A percentile compares a stretch with the other conserved stretches of the same genome.
Evolutionary conservation across 2,888 invertebrate species (phyloP).

Genomic region (Thera britannica): DNA sequence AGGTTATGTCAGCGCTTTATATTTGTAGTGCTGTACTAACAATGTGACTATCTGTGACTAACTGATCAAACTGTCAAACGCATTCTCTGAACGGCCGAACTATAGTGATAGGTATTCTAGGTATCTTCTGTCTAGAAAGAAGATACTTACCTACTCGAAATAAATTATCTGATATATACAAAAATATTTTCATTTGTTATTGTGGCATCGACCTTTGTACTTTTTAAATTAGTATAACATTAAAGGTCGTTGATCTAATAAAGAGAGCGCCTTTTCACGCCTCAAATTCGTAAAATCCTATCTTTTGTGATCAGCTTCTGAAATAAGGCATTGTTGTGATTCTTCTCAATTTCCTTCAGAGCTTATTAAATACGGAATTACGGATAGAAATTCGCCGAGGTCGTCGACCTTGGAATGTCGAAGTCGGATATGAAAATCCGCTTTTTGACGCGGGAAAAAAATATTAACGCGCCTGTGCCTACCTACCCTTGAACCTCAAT

Average conservation of each 20-base stretch:
- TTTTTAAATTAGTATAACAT: neutral
- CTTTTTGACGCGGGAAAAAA: constrained; percentile 13
- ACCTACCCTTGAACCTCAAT: neutral
- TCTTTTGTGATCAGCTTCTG: constrained; percentile 23
- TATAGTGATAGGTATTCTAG: too few species aligned
- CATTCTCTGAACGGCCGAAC: too few species aligned
- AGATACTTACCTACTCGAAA: too few species aligned
- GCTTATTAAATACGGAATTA: constrained; percentile 34
- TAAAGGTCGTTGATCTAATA: constrained; percentile 19
- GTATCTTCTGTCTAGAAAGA: too few species aligned
- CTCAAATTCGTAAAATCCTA: constrained; percentile 18
- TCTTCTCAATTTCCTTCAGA: constrained; percentile 42
- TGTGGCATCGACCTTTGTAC: neutral
- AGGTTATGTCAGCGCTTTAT: too few species aligned
- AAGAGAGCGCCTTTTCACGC: constrained; percentile 7
- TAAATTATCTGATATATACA: too few species aligned
- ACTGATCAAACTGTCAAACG: too few species aligned
- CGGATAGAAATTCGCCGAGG: constrained; percentile 39
- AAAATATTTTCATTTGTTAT: too few species aligned
- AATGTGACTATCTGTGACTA: too few species aligned
- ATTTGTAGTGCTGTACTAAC: too few species aligned
- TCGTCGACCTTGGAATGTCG: constrained; percentile 44
- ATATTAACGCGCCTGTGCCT: neutral
- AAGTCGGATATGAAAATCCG: constrained; percentile 32
- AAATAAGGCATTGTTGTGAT: constrained; percentile 40